Conservation (phyloP, 2,113 vertebrate genomes). For the Patagioenas fasciata region DNA sequence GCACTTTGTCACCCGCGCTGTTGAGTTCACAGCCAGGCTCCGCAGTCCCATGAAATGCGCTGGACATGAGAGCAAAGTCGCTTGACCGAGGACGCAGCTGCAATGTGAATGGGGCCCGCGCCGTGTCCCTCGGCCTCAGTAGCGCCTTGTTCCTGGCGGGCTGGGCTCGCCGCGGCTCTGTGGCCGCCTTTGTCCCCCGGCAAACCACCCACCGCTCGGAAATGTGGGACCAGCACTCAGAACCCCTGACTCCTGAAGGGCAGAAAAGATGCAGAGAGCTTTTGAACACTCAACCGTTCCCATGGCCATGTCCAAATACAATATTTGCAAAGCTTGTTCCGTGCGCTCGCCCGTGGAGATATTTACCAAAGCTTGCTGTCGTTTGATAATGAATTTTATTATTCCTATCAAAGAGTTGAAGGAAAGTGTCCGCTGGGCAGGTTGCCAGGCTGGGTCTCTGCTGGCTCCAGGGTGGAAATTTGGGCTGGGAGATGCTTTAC, state of each 20-base stretch:
- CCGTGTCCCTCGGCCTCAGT: neutral
- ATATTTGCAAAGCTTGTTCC: neutral
- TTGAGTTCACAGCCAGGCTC: neutral
- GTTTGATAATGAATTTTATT: neutral
- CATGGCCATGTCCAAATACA: fast-evolving
- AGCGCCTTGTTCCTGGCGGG: neutral
- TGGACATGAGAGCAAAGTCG: neutral
- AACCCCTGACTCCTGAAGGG: neutral
- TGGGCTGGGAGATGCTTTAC: neutral
- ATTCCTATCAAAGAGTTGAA: neutral
- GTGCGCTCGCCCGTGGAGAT: neutral
- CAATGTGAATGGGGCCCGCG: neutral
- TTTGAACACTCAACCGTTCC: neutral
- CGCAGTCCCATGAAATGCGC: fast-evolving
- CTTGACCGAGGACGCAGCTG: conserved; percentile 48
- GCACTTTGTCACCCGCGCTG: fast-evolving
- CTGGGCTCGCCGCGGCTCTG: neutral
- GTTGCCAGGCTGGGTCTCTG: neutral
- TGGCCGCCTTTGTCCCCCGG: neutral
- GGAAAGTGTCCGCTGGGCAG: neutral
- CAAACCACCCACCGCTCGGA: neutral
- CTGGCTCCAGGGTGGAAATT: fast-evolving
- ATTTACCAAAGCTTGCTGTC: neutral
- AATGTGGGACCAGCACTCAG: neutral
- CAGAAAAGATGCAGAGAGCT: neutral